These are phyloP conservation scores for Xestia sexstrigata DNA, from an alignment of 2,888 invertebrate species.

Conservation along the genomic window DNA sequence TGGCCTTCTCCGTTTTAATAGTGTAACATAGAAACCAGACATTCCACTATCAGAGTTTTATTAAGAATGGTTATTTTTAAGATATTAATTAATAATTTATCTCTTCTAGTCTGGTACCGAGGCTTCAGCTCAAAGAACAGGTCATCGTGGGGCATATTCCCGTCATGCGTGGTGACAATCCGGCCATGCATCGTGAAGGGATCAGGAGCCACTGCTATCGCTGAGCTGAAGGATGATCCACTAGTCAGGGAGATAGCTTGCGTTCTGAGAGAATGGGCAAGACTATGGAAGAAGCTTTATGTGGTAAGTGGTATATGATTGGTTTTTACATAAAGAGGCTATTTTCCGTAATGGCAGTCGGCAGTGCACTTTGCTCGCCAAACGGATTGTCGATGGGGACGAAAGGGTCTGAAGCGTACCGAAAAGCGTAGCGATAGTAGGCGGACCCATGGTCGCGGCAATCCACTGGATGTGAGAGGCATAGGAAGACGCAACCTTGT, in stretches of 20 bases:
- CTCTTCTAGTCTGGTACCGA: slow-evolving; percentile 94
- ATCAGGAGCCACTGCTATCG: slow-evolving; percentile 95
- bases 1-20: neutral
- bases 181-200: slow-evolving; percentile 95
- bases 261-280: slow-evolving; percentile 98
- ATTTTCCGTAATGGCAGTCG: no score
- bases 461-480: no score
- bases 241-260: slow-evolving; percentile 97
- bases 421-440: no score
- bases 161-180: slow-evolving; percentile 94
- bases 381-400: neutral
- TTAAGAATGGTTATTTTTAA: neutral
- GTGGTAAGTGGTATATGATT: slow-evolving; percentile 91
- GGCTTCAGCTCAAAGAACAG: slow-evolving; percentile 94
- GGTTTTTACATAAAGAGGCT: neutral
- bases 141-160: slow-evolving; percentile 89
- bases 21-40: neutral
- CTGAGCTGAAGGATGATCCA: slow-evolving; percentile 96
- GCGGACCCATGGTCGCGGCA: no score
- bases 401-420: neutral
- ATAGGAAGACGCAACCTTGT: no score
- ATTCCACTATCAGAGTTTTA: neutral
- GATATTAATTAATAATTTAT: neutral
- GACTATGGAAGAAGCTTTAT: slow-evolving; percentile 97
- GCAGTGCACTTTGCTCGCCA: no score